Percentiles rank a stretch among this genome's conserved stretches.
phyloP scores from a whole-genome alignment of 2,888 invertebrate species.

The Helleia helle region DNA sequence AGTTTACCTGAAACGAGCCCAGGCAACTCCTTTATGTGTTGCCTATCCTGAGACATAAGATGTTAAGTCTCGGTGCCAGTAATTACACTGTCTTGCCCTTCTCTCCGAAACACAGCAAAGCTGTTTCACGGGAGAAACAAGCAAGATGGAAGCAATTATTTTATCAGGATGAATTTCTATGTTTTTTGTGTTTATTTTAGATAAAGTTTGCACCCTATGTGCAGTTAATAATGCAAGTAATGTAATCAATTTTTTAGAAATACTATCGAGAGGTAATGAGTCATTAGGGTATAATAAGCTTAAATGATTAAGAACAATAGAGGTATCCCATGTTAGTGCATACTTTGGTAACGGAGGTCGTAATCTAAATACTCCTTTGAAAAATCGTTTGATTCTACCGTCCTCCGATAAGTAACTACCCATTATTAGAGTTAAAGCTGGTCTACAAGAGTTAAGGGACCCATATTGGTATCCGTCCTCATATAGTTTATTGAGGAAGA shows the following conservation, averaged over 20 bases:
- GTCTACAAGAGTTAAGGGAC: background rate
- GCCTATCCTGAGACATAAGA: too few relatives aligned
- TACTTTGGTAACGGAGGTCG: too few relatives aligned
- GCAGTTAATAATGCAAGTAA: constrained; percentile 24
- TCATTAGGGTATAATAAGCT: background rate
- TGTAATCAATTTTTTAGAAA: constrained; percentile 21
- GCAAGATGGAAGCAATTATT: too few relatives aligned
- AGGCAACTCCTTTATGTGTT: too few relatives aligned
- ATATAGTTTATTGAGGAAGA: too few relatives aligned
- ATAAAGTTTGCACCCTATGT: constrained; percentile 21
- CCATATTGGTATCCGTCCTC: background rate
- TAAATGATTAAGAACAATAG: background rate
- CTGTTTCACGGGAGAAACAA: too few relatives aligned
- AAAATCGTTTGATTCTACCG: background rate
- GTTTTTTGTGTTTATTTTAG: constrained; percentile 19
- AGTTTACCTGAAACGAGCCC: too few relatives aligned
- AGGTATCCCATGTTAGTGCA: too few relatives aligned
- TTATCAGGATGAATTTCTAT: constrained; percentile 10
- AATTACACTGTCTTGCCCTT: too few relatives aligned
- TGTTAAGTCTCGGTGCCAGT: too few relatives aligned
- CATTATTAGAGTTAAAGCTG: background rate
- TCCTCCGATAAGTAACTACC: background rate
- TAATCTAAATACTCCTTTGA: background rate
- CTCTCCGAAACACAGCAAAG: too few relatives aligned
- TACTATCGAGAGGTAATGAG: too few relatives aligned